These are phyloP conservation scores for Chromis chromis DNA, from an alignment of 2,797 vertebrate species.

Conservation along the genomic window DNA sequence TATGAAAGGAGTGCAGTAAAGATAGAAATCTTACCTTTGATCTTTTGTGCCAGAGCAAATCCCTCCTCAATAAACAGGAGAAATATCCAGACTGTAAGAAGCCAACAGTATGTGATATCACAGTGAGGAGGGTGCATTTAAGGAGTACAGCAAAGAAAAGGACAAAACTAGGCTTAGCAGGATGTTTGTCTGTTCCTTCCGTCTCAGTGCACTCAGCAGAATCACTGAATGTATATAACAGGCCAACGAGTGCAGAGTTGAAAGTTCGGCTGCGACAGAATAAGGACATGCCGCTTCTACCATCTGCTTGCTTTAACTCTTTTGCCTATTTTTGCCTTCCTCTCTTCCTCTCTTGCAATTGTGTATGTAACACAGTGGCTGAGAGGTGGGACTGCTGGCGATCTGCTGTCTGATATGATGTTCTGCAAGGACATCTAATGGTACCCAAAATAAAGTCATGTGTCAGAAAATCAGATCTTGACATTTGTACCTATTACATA, in stretches of 20 bases:
- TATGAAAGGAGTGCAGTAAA: not conserved
- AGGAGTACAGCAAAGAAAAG: slow-evolving; percentile 23
- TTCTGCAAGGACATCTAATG: not conserved
- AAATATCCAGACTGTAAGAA: slow-evolving; percentile 83
- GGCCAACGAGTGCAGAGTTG: slow-evolving; percentile 28
- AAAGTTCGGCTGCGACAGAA: slow-evolving; percentile 30
- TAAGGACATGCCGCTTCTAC: slow-evolving; percentile 37
- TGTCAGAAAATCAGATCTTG: slow-evolving; percentile 30
- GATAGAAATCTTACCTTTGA: slow-evolving; percentile 86
- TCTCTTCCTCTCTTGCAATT: not conserved
- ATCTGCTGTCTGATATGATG: slow-evolving; percentile 4
- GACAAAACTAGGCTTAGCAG: slow-evolving; percentile 49
- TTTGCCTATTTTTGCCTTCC: slow-evolving; percentile 19
- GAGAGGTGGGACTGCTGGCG: slow-evolving; percentile 1
- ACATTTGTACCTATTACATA: slow-evolving; percentile 49
- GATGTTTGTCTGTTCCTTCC: slow-evolving; percentile 35
- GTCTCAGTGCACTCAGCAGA: slow-evolving; percentile 28
- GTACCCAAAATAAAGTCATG: slow-evolving; percentile 1
- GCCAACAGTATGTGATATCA: slow-evolving; percentile 24
- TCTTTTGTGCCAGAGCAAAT: slow-evolving; percentile 92
- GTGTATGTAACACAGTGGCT: not conserved
- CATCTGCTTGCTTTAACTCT: slow-evolving; percentile 57
- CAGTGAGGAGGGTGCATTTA: slow-evolving; percentile 20
- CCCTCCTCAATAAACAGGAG: slow-evolving; percentile 91
- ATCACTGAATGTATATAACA: slow-evolving; percentile 44